Evolutionary conservation across 1,140 invertebrate genomes (phyloP), one percentile per base, ranked within the genome.

Genomic region (Pantala flavescens): DNA sequence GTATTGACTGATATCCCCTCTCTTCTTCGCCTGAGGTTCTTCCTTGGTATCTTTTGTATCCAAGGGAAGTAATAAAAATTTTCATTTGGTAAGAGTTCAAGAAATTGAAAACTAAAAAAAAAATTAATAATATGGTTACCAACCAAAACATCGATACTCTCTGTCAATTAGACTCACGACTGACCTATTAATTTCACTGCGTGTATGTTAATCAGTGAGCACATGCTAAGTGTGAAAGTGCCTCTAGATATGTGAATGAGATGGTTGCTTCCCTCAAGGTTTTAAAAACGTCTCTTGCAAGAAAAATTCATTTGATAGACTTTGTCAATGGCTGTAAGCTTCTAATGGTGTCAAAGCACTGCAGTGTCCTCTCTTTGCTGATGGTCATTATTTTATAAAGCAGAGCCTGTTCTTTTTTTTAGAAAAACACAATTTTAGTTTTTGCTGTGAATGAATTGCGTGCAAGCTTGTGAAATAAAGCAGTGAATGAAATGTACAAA

Each of bases 401-500:
- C 49, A 63, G 49, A 63, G 49, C 49, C 49, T 63, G 49, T 63
- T 63, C 1, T 7, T 63, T 16, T 19, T 63, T 63, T 63, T 63
- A 63, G 49, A 63, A 21, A 63, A 7, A 21, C n/a, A 21, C 14
- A 12, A 63, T 36, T 36, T 63, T 63, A 63, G n/a, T 63, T 63
- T 63, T 63, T 63, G 49, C 49, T 63, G 49, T 63, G 49, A 63
- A 63, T 63, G 49, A 63, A 63, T 63, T 63, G 49, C 49, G 49
- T 63, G 49, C 49, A 63, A 63, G 49, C 49, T 63, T 63, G 49
- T 63, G 49, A 63, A 63, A 63, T 63, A 63, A 63, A 63, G 49
- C 49, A 63, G 49, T 63, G 49, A 63, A 63, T 63, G 49, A 63
- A 63, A 63, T 63, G 49, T 63, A 63, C 49, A 63, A 63, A 63